These are phyloP conservation scores for Enteromius treurensis DNA, from an alignment of 2,797 vertebrate genomes.

Conservation along the genomic window DNA sequence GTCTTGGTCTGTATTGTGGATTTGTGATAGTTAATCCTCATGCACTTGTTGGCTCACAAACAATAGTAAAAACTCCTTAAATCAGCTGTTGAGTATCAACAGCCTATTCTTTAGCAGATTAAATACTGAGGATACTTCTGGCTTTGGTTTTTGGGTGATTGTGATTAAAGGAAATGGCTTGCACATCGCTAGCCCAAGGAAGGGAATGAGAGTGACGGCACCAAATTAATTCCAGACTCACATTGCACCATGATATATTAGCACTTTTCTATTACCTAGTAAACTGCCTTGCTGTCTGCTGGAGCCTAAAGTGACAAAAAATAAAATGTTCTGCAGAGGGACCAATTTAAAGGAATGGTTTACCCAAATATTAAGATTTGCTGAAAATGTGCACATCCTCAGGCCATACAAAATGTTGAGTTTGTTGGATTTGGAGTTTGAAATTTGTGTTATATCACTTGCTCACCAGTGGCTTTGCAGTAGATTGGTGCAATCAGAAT, in stretches of 20 bases:
- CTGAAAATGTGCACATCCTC: background rate
- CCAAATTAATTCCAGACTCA: constrained; percentile 25
- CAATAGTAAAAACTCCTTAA: background rate
- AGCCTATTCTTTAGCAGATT: background rate
- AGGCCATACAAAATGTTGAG: background rate
- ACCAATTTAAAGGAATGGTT: background rate
- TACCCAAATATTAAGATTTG: background rate
- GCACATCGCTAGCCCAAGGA: background rate
- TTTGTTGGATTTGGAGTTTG: background rate
- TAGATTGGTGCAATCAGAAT: background rate
- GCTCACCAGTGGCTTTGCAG: background rate
- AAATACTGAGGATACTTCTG: background rate
- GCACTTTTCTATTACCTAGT: background rate
- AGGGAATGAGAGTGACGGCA: constrained; percentile 1
- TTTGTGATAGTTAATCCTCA: constrained; percentile 14
- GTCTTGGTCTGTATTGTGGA: constrained; percentile 18
- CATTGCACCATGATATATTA: constrained; percentile 48
- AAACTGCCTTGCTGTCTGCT: background rate
- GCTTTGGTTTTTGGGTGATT: constrained; percentile 13
- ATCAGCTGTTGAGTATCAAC: background rate
- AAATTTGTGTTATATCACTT: background rate
- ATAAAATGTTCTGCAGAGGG: background rate
- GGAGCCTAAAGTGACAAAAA: background rate
- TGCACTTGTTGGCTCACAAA: background rate
- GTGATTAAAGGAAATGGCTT: constrained; percentile 30